Evolutionary conservation across 30 jellyfish, hydroid and myxozoan species (phyloP).

Genomic region (Aurelia aurita): DNA sequence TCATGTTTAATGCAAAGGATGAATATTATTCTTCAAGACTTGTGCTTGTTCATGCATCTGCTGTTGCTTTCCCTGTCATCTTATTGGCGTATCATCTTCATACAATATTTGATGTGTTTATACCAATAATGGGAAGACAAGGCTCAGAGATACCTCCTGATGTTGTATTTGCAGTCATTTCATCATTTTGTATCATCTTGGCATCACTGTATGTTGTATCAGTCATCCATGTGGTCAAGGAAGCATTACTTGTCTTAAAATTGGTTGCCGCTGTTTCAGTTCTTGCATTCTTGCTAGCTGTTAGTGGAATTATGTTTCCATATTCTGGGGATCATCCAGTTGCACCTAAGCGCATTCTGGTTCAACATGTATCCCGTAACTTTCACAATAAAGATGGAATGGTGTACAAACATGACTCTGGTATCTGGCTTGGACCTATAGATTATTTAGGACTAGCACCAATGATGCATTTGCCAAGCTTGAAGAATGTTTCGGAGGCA

Average conservation of each 20-base stretch:
- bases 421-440: constrained; percentile 92
- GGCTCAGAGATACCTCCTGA: constrained; percentile 94
- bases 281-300: constrained; percentile 58
- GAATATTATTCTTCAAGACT: constrained; percentile 20
- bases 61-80: constrained; percentile 65
- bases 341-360: constrained; percentile 87
- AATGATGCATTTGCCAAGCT: constrained; percentile 57
- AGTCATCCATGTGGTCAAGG: constrained; percentile 32
- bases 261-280: constrained; percentile 42
- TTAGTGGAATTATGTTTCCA: constrained; percentile 77
- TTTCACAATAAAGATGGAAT: constrained; percentile 80
- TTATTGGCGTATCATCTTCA: constrained; percentile 60
- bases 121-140: constrained; percentile 93
- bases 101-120: constrained; percentile 74
- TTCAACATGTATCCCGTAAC: constrained; percentile 88
- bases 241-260: not conserved
- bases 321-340: constrained; percentile 74
- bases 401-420: constrained; percentile 87
- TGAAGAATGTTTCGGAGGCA: constrained; percentile 54
- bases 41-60: constrained; percentile 56
- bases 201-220: constrained; percentile 56
- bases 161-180: constrained; percentile 67
- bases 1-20: not conserved
- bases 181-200: constrained; percentile 46
- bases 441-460: constrained; percentile 83